These are phyloP conservation scores for Gymnocypris eckloni DNA, from an alignment of 2,797 vertebrate species.

Conservation along the genomic window DNA sequence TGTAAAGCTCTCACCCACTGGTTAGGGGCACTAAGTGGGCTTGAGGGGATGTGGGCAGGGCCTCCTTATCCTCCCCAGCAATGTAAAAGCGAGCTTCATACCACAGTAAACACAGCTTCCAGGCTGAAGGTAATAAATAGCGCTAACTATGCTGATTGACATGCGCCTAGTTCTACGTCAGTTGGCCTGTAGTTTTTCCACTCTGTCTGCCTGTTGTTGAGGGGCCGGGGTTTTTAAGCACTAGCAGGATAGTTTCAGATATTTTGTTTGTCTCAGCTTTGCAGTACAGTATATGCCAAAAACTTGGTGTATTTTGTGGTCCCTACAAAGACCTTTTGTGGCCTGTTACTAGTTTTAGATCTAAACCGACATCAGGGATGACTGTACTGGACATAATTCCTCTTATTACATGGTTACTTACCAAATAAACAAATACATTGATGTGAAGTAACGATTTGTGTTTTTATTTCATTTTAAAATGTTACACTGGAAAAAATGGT, in stretches of 20 bases:
- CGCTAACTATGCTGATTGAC: slow-evolving; percentile 71
- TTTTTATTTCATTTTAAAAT: slow-evolving; percentile 3
- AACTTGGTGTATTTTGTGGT: slow-evolving; percentile 22
- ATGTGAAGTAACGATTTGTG: background rate
- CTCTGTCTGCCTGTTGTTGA: slow-evolving; percentile 63
- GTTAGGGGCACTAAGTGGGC: slow-evolving; percentile 48
- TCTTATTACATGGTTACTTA: background rate
- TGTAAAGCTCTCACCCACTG: slow-evolving; percentile 74
- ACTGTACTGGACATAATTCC: background rate
- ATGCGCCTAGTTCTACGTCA: slow-evolving; percentile 52
- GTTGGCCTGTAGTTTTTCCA: slow-evolving; percentile 64
- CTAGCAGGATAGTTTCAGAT: slow-evolving; percentile 61
- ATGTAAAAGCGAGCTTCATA: slow-evolving; percentile 55
- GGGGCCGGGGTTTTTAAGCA: slow-evolving; percentile 53
- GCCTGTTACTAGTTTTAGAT: slow-evolving; percentile 7
- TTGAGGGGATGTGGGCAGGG: slow-evolving; percentile 55
- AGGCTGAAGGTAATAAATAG: slow-evolving; percentile 74
- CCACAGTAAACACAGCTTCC: slow-evolving; percentile 47
- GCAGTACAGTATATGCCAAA: slow-evolving; percentile 32
- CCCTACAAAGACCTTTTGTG: slow-evolving; percentile 13
- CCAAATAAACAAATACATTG: background rate
- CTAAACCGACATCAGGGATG: background rate
- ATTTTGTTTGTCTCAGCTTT: slow-evolving; percentile 23
- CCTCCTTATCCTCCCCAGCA: slow-evolving; percentile 57
- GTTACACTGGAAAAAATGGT: background rate